Evolutionary conservation across 37 sponge, comb jelly and placozoan species (phyloP), one percentile per base, ranked within the genome.

Genomic region (Sycon ciliatum): DNA sequence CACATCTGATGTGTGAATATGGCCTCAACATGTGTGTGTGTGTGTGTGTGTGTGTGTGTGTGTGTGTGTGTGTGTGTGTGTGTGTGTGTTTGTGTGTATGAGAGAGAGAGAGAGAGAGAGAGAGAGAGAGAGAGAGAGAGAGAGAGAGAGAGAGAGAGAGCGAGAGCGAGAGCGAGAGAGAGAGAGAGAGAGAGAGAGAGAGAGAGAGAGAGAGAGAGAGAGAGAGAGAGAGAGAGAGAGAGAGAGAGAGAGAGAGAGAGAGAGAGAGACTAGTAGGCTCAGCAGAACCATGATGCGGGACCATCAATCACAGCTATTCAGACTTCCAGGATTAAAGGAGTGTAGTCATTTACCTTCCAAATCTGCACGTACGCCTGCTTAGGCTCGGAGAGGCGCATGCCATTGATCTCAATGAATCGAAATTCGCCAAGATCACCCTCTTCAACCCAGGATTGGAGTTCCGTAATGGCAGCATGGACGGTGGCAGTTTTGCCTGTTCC

Each of bases 401-500:
- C 99, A 61, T 96, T 96, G 42, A 96, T 67, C 67, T 91, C 87
- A 11, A 91, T 74, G 67, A 87, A 88, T 67, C 83, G 79, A 68
- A 88, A 96, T 3, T 71, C 28, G 0, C 82, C 81, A 5, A 93
- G 26, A 6, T 72, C 39, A 0, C 72, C 79, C 0, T 72, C 83
- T 6, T 81, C 71, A 24, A 73, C 77, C 38, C 70, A 70, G 11
- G 65, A 71, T 58, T 80, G 75, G 6, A 93, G 77, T 38, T 78
- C 67, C 22, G 56, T 29, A 24, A 86, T 39, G 29, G 83, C 93
- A 49, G 86, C 89, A 6, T 56, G 78, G 28, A 91, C 85, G n/a
- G 99, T 96, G 1, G 99, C 99, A 0, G 99, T 96, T 81, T 96
- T 96, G 1, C 99, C 99, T 33, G 89, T 85, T 1, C 94, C 94